phyloP scores from a whole-genome alignment of 2,888 invertebrate species.

The Lissonota sp. region DNA sequence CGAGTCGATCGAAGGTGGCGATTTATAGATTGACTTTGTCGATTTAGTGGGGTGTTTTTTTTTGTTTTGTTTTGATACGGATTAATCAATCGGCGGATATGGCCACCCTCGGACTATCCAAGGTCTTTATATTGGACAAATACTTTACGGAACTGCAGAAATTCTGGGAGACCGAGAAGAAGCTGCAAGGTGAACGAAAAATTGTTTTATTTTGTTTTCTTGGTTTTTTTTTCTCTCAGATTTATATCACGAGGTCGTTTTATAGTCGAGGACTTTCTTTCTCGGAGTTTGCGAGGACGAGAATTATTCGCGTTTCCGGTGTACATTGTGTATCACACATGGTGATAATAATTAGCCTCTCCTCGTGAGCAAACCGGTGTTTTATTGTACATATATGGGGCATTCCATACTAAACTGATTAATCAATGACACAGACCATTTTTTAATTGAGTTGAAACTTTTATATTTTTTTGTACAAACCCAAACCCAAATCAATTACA shows the following conservation, averaged over 20 bases:
- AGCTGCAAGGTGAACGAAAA: constrained; percentile 93
- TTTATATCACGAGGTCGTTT: too few relatives aligned
- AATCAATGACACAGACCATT: too few relatives aligned
- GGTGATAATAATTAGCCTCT: constrained; percentile 44
- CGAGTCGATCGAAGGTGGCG: constrained; percentile 67
- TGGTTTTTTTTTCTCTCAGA: background rate
- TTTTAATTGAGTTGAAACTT: too few relatives aligned
- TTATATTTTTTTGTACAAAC: too few relatives aligned
- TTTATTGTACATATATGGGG: background rate
- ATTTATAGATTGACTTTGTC: constrained; percentile 51
- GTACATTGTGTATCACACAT: background rate
- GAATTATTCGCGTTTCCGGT: constrained; percentile 15
- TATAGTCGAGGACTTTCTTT: background rate
- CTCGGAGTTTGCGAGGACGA: background rate
- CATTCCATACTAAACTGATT: background rate
- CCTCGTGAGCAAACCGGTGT: constrained; percentile 4
- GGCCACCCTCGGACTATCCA: constrained; percentile 98
- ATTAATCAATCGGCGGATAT: constrained; percentile 85
- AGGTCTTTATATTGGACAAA: constrained; percentile 98
- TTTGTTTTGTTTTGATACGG: background rate
- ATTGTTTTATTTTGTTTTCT: background rate
- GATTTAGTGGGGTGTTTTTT: too few relatives aligned
- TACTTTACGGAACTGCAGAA: constrained; percentile 98
- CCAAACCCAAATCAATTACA: too few relatives aligned
- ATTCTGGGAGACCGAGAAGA: constrained; percentile 98